Evolutionary conservation across 2,113 vertebrate genomes (phyloP), one percentile per base, ranked within the genome.

Genomic region (Hemiprocne comata): DNA sequence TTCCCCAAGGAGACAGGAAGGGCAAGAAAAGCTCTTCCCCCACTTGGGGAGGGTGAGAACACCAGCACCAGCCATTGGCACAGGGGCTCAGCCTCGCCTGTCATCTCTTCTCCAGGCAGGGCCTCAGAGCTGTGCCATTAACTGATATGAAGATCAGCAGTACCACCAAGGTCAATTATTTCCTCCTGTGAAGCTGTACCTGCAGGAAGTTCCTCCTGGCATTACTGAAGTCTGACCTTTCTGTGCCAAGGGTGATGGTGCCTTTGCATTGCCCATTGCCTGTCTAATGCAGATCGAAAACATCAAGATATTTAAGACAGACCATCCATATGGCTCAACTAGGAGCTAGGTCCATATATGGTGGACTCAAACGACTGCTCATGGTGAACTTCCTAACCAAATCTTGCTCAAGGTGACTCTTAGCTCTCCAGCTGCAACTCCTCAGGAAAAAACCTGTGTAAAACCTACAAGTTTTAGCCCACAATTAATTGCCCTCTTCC

Each of bases 11-110:
- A 70, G 26, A 7, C 7, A 2, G 33, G 40, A 82, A 9, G 19
- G 34, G 20, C 36, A 54, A 48, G 62, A 50, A 87, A 81, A 57
- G 11, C 4, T 71, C 31, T 79, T 74, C 71, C 24, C 72, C 10
- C 7, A 5, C 0, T 2, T 0, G 1, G 28, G 19, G 24, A 33
- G 3, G 1, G 10, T 53, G 21, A 69, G 20, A 6, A 14, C 0
- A 0, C 10, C 55, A 46, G 11, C n/a, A 60, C 1, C 1, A 28
- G 38, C 0, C 0, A 16, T 10, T 66, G 38, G 10, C 3, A 3
- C 46, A 50, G 14, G 5, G 60, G 15, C 5, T 72, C 29, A 46
- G 40, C 29, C 44, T 51, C 79, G 33, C 7, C 17, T 57, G 18
- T 24, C 28, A 38, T 23, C 17, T 12, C 33, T 75, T 74, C 7